A percentile compares a stretch with the other conserved stretches of the same genome.
Evolutionary conservation across 2,113 vertebrate genomes (phyloP).

Genomic region (Procavia capensis): DNA sequence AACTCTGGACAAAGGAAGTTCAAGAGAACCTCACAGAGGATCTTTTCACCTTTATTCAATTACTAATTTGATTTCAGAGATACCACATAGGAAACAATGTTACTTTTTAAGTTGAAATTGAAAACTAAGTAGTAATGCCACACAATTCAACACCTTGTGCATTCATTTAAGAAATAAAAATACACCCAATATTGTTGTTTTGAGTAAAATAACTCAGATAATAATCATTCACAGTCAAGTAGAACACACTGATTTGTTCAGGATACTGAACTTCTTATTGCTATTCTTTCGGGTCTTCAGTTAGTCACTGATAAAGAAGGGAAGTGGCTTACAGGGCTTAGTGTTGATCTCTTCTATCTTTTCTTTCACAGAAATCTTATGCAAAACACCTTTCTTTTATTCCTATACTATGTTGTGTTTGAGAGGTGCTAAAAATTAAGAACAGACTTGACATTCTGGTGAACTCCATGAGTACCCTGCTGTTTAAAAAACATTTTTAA

Average conservation of each 20-base stretch:
- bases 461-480: slow-evolving; percentile 77
- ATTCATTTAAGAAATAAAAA: neutral
- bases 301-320: neutral
- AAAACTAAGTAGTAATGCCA: neutral
- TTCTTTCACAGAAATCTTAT: neutral
- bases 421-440: slow-evolving; percentile 54
- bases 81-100: neutral
- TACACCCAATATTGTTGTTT: neutral
- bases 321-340: neutral
- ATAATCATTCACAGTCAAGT: slow-evolving; percentile 5
- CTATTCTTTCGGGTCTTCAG: slow-evolving; percentile 40
- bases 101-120: neutral
- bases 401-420: neutral
- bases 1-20: neutral
- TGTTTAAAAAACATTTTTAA: slow-evolving; percentile 85
- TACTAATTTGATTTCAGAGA: slow-evolving; percentile 11
- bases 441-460: slow-evolving; percentile 77
- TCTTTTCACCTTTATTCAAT: neutral
- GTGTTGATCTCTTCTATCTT: neutral
- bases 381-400: neutral
- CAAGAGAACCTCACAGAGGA: neutral
- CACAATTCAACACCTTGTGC: neutral
- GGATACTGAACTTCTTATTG: slow-evolving; percentile 57
- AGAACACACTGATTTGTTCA: slow-evolving; percentile 1
- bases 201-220: slow-evolving; percentile 8